phyloP scores from a whole-genome alignment of 2,113 vertebrate genomes.

The Piaya cayana region DNA sequence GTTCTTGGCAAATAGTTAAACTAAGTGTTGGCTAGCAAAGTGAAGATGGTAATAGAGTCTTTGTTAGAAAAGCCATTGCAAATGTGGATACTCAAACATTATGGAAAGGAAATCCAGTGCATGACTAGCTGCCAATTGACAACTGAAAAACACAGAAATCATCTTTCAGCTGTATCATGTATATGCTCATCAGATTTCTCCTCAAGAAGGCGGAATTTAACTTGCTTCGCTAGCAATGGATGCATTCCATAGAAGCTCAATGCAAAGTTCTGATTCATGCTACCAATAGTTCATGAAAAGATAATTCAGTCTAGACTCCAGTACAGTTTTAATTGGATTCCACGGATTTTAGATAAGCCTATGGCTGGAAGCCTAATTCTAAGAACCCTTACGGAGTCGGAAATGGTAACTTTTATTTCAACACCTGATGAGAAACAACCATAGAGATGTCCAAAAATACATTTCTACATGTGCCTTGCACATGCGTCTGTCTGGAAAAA shows the following conservation, averaged over 20 bases:
- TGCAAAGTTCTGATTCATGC: constrained; percentile 27
- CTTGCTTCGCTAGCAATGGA: background rate
- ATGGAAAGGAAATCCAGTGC: background rate
- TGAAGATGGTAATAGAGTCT: background rate
- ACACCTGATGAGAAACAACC: background rate
- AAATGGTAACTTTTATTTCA: constrained; percentile 50
- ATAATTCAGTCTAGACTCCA: constrained; percentile 80
- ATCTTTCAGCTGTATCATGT: background rate
- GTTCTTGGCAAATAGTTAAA: background rate
- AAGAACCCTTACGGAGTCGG: constrained; percentile 48
- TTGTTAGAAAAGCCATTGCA: background rate
- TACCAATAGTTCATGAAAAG: constrained; percentile 49
- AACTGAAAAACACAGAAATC: background rate
- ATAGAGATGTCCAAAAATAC: background rate
- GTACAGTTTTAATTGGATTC: constrained; percentile 85
- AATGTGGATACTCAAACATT: background rate
- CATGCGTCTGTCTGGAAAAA: background rate
- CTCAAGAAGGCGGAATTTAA: background rate
- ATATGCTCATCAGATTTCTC: background rate
- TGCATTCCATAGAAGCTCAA: background rate
- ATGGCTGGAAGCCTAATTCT: constrained; percentile 71
- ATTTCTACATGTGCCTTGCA: background rate
- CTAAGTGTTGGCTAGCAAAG: background rate
- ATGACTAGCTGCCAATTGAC: background rate
- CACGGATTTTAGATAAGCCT: constrained; percentile 79